Conservation (phyloP, 1,140 invertebrate genomes). For the Cyclina sinensis region DNA sequence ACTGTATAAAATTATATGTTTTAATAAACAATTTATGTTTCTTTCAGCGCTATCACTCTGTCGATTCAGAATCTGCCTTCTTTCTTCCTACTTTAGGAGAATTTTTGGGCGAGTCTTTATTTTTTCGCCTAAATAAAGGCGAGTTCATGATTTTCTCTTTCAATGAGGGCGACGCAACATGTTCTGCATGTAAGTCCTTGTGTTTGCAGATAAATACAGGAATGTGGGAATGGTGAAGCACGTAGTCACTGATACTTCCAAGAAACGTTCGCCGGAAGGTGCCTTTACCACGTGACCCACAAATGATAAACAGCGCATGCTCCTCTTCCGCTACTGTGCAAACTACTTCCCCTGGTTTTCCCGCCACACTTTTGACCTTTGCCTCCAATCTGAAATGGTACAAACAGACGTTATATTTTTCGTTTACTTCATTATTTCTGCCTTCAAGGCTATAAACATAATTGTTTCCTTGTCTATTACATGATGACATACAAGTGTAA, state of each 20-base stretch:
- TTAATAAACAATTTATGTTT: neutral
- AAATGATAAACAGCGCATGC: slow-evolving; percentile 73
- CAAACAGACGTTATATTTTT: neutral
- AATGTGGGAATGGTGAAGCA: slow-evolving; percentile 75
- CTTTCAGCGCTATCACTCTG: neutral
- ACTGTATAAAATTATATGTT: neutral
- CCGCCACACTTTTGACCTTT: slow-evolving; percentile 71
- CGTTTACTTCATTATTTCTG: neutral
- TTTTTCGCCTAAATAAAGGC: slow-evolving; percentile 53
- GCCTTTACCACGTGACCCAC: slow-evolving; percentile 76
- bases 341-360: slow-evolving; percentile 73
- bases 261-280: slow-evolving; percentile 75
- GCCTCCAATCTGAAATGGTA: slow-evolving; percentile 61
- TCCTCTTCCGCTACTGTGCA: slow-evolving; percentile 73
- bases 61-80: slow-evolving; percentile 36
- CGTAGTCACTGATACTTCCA: slow-evolving; percentile 79
- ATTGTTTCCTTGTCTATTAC: neutral
- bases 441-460: neutral
- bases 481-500: neutral
- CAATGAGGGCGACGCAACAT: slow-evolving; percentile 31
- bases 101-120: slow-evolving; percentile 53
- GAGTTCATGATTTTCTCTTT: slow-evolving; percentile 61
- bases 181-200: slow-evolving; percentile 53
- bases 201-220: slow-evolving; percentile 72
- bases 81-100: slow-evolving; percentile 33